Conservation (phyloP, 2,113 vertebrate genomes). For the Pachycephala philippinensis region DNA sequence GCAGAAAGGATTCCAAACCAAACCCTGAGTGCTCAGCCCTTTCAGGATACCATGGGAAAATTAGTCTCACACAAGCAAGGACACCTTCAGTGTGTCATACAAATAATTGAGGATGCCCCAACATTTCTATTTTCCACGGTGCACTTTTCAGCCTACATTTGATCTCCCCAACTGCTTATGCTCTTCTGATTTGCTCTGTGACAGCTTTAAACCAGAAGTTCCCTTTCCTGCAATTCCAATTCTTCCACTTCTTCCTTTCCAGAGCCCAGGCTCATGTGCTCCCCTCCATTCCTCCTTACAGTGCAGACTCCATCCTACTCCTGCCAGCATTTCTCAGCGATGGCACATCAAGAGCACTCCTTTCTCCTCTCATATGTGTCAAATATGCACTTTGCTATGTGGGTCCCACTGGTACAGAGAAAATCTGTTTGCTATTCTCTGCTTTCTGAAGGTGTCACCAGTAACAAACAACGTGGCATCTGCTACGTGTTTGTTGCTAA, state of each 20-base stretch:
- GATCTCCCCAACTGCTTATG: neutral
- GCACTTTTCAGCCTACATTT: neutral
- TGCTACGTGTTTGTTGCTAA: neutral
- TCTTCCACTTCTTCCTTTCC: neutral
- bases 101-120: neutral
- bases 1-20: neutral
- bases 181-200: neutral
- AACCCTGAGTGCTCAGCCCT: neutral
- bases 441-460: conserved; percentile 36
- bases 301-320: neutral
- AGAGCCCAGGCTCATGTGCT: neutral
- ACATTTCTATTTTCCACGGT: neutral
- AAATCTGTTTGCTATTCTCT: conserved; percentile 14
- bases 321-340: neutral
- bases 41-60: neutral
- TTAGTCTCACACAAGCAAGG: neutral
- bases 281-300: neutral
- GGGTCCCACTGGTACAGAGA: neutral
- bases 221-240: neutral
- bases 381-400: neutral
- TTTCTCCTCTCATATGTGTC: neutral
- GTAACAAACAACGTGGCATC: conserved; percentile 41
- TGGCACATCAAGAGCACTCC: neutral
- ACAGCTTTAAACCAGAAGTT: neutral
- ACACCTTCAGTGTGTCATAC: neutral